Conservation (phyloP, 2,113 vertebrate genomes). For the Mesembrinibis cayennensis region DNA sequence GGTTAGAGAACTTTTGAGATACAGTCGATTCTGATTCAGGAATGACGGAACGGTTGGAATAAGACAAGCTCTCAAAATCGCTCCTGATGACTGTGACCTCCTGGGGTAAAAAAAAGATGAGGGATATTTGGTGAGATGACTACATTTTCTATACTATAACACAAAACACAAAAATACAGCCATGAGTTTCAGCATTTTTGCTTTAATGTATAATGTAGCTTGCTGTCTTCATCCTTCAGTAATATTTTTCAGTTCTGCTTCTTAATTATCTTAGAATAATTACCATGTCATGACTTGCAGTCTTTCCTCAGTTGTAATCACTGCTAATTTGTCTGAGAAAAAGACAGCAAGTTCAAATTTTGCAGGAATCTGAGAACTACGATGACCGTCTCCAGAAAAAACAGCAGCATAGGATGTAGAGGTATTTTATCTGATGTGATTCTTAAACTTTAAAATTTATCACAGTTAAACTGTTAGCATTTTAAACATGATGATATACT, state of each 20-base stretch:
- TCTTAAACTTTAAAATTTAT: neutral
- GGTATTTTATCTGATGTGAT: neutral
- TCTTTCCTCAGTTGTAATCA: neutral
- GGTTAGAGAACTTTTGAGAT: neutral
- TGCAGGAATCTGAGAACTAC: neutral
- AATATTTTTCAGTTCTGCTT: neutral
- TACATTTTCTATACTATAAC: neutral
- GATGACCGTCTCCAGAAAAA: neutral
- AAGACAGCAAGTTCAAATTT: neutral
- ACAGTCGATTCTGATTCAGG: neutral
- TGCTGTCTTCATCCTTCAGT: neutral
- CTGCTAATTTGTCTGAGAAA: slow-evolving; percentile 14
- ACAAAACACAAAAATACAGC: neutral
- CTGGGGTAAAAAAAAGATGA: neutral
- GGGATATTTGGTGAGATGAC: neutral
- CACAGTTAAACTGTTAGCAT: neutral
- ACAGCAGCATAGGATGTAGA: neutral
- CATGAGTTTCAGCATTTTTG: neutral
- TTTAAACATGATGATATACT: neutral
- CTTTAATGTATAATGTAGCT: neutral
- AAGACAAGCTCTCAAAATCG: neutral
- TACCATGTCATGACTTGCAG: neutral
- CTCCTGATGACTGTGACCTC: neutral
- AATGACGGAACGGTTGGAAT: neutral
- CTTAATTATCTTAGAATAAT: slow-evolving; percentile 20